Base-by-base conservation (phyloP, 2,888 invertebrate species). In the Synergus itoensis region DNA sequence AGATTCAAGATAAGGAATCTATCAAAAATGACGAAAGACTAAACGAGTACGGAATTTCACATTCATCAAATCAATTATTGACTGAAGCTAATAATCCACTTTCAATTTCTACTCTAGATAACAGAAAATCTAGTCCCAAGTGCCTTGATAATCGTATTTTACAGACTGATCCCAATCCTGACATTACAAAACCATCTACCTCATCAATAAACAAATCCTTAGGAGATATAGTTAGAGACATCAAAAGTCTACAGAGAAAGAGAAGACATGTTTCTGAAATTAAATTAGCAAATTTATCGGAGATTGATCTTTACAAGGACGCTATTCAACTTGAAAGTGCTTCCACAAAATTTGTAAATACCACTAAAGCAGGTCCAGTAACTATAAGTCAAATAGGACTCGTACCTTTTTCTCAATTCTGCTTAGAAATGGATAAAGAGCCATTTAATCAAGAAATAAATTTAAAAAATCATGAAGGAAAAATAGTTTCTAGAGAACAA, bases 261-360 rank as follows among this genome's bases (percentile, higher is more conserved):
- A 60, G 60, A 21, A 77, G 43, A 75, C 45, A 69, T 48, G 65
- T 80, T 21, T 65, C 43, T 12, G 81, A 85, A 21, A 63, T 78
- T 7, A 67, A 69, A 43, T 53, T 77, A 11, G 65, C 75, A 36
- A 62, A 79, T 60, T 67, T 86, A 77, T 77, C 84, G 4, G 82
- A 84, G 57, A 81, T 78, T 67, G 79, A 79, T 40, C 84, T 86
- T 76, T 78, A 69, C 5, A 82, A 77, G 63, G 78, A 79, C 21
- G 81, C 69, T 14, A 80, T 63, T 62, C 81, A 81, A 40, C 81
- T 86, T 57, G 84, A 84, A 79, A 28, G 78, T 11, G 84, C 83
- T 48, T 69, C 69, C 0, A 48, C 28, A 36, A 48, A 53, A 4
- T 48, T 73, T 73, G 16, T n/a, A 4, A 4, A n/a, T 11, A 9